Percentiles rank a stretch among this genome's conserved stretches.
Conservation (phyloP, 2,888 invertebrate genomes). For the Philhelius pedissequus region DNA sequence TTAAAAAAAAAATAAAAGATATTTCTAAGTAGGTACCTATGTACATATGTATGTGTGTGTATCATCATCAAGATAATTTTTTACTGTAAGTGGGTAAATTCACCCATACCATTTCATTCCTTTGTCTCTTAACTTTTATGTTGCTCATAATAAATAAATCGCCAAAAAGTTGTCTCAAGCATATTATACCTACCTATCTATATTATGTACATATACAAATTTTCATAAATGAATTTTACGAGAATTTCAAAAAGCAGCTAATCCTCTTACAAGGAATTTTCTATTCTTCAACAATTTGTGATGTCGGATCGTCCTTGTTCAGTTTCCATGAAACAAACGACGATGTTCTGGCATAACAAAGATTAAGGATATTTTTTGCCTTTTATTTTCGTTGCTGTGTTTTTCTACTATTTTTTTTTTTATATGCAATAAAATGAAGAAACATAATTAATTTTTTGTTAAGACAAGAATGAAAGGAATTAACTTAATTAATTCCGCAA, state of each 20-base stretch:
- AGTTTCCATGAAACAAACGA: neutral
- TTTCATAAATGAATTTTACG: slow-evolving; percentile 54
- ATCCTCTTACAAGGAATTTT: slow-evolving; percentile 54
- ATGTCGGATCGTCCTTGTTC: neutral
- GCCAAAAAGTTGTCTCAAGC: neutral
- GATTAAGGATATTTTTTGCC: slow-evolving; percentile 32
- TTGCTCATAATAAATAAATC: neutral
- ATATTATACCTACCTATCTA: too few relatives aligned
- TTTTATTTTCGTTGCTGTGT: neutral
- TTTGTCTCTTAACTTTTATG: neutral
- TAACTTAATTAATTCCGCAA: slow-evolving; percentile 64
- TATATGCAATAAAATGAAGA: neutral
- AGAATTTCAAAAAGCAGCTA: slow-evolving; percentile 28
- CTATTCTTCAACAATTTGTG: slow-evolving; percentile 42
- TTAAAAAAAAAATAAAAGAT: too few relatives aligned
- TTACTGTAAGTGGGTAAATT: neutral
- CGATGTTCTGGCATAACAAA: slow-evolving; percentile 6
- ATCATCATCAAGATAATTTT: too few relatives aligned
- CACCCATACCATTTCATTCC: neutral
- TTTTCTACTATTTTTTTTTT: neutral
- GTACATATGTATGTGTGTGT: too few relatives aligned
- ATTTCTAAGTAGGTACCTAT: too few relatives aligned
- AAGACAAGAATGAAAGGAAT: slow-evolving; percentile 42
- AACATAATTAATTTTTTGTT: slow-evolving; percentile 56
- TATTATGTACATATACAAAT: too few relatives aligned